A percentile compares a stretch with the other conserved stretches of the same genome.
phyloP scores from a whole-genome alignment of 2,797 vertebrate species.

The Sebastes trivittatus region DNA sequence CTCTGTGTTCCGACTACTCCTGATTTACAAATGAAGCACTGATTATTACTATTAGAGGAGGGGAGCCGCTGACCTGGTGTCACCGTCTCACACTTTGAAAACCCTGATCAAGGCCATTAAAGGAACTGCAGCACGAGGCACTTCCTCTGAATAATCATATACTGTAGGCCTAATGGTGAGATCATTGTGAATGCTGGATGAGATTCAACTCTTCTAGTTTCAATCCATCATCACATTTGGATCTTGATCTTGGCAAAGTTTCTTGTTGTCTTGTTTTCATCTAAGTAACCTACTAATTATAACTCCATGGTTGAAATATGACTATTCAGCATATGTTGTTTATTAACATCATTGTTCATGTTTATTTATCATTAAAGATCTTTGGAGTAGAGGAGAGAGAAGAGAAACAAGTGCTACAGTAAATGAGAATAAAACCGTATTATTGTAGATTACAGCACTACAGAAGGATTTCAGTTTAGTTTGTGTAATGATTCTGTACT shows the following conservation, averaged over 20 bases:
- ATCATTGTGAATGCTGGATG: not conserved
- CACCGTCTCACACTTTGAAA: too few species aligned
- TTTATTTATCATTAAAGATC: not conserved
- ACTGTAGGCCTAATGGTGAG: not conserved
- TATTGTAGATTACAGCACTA: too few species aligned
- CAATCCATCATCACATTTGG: not conserved
- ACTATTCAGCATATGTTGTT: not conserved
- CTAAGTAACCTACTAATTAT: slow-evolving; percentile 3
- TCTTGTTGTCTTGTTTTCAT: not conserved
- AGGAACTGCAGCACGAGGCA: not conserved
- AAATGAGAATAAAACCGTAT: too few species aligned
- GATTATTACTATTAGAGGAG: too few species aligned
- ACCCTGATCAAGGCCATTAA: too few species aligned
- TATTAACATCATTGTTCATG: not conserved
- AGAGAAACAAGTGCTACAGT: too few species aligned
- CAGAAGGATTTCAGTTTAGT: not conserved
- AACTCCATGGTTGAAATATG: not conserved
- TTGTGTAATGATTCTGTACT: not conserved
- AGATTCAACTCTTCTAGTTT: not conserved
- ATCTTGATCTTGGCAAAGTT: not conserved
- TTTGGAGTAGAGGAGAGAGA: not conserved
- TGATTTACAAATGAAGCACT: too few species aligned
- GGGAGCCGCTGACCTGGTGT: too few species aligned
- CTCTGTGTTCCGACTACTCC: too few species aligned
- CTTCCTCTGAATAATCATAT: not conserved